Conservation (phyloP, 2,888 invertebrate genomes). For the Euzetes globulus region DNA sequence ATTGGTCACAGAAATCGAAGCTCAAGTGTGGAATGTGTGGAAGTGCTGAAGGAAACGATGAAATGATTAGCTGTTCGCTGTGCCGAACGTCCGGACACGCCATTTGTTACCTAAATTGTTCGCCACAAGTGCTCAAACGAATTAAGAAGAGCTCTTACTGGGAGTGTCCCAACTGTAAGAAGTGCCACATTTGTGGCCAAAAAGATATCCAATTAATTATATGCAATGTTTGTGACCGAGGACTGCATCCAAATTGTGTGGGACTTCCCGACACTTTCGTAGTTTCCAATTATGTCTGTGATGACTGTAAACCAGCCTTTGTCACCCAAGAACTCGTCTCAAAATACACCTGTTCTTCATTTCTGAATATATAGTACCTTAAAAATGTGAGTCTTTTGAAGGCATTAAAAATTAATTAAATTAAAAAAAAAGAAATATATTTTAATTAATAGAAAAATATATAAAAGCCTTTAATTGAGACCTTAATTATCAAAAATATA, state of each 20-base stretch:
- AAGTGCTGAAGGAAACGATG: neutral
- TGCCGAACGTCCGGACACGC: constrained; percentile 30
- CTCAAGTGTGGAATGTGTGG: constrained; percentile 29
- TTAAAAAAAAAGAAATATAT: no score
- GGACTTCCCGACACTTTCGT: neutral
- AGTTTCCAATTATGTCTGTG: no score
- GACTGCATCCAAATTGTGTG: constrained; percentile 30
- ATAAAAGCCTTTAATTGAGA: no score
- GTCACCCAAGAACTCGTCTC: no score
- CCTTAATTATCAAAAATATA: no score
- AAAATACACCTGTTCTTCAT: no score
- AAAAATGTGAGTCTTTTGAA: no score
- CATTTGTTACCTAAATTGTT: constrained; percentile 26
- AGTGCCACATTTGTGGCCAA: constrained; percentile 29
- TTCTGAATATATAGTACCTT: no score
- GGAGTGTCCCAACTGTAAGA: constrained; percentile 36
- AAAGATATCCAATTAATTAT: constrained; percentile 28
- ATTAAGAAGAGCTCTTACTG: constrained; percentile 29
- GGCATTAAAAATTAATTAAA: no score
- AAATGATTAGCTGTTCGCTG: constrained; percentile 31
- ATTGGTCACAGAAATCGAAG: neutral
- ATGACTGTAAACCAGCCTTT: no score
- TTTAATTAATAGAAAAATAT: no score
- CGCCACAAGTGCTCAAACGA: neutral
- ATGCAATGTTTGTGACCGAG: constrained; percentile 31